phyloP scores from a whole-genome alignment of 2,797 vertebrate genomes.

The Oreochromis mossambicus region DNA sequence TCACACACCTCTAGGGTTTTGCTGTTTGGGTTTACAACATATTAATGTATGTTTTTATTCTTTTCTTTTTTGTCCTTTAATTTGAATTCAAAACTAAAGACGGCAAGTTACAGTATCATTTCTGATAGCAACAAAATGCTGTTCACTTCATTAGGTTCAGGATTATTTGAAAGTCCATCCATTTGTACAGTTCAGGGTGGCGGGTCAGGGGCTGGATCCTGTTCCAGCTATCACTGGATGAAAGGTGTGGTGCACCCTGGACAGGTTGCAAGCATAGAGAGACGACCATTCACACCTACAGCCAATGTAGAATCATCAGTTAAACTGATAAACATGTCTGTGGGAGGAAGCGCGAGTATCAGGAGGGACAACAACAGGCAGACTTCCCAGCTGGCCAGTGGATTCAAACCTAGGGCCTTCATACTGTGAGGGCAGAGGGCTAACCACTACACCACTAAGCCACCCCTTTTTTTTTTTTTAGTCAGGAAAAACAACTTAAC shows the following conservation, averaged over 20 bases:
- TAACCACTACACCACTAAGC: neutral
- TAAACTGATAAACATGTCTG: neutral
- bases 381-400: neutral
- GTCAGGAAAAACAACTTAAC: neutral
- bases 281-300: neutral
- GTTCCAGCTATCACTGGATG: neutral
- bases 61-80: neutral
- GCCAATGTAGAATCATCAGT: neutral
- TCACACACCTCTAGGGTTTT: neutral
- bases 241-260: neutral
- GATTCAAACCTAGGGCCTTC: neutral
- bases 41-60: neutral
- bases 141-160: neutral
- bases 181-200: neutral
- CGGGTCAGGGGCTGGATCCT: neutral
- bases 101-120: rapidly evolving
- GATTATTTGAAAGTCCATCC: neutral
- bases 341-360: neutral
- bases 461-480: neutral
- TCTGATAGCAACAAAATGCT: neutral
- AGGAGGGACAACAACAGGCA: neutral
- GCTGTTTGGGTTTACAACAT: neutral
- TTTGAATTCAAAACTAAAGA: neutral
- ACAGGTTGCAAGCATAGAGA: neutral
- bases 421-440: neutral